Base-by-base conservation (phyloP, 1,140 invertebrate species). In the Brachionus manjavacas region DNA sequence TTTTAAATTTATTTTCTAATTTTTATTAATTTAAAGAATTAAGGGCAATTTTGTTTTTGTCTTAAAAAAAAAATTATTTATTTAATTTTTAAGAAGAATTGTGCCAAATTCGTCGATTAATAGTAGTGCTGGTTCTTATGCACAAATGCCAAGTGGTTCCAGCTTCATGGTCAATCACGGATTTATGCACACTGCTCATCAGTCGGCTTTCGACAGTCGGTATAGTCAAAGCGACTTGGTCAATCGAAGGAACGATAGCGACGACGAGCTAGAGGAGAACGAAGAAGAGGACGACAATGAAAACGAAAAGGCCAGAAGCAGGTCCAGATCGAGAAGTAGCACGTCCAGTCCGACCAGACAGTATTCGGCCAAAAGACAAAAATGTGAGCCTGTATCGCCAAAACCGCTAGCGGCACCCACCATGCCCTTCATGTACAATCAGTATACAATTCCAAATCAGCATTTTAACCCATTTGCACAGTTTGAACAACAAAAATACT, bases 281-380 rank as follows among this genome's bases (percentile, higher is more conserved):
- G 79, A 81, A 12, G 79, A 81, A 28, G 79, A 81, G n/a, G 79
- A 81, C 3, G 79, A 81, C 12, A 81, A 68, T 49, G 64, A 81
- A 25, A 25, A 76, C 9, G 72, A 76, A 49, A 76, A 76, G 41
- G 12, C 72, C 1, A 76, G 72, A 49, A 23, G 16, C 3, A 76
- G 72, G 25, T 76, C 72, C 2, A 31, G 72, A 35, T 76, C 72
- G 11, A 76, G 72, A 76, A 76, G 72, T 9, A 76, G 72, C 25
- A 76, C 72, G 16, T 49, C 72, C n/a, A 76, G 72, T 76, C 72
- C 72, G 31, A 52, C 39, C 1, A 74, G 70, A 41, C 70, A 74
- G n/a, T 28, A 20, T 49, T 70, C 35, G 66, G 25, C 72, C 12
- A 76, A 76, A 28, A 43, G 72, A 25, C 72, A 76, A 76, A 76